These are phyloP conservation scores for Sandelia bainsii DNA, from an alignment of 2,797 vertebrate genomes.

Conservation along the genomic window DNA sequence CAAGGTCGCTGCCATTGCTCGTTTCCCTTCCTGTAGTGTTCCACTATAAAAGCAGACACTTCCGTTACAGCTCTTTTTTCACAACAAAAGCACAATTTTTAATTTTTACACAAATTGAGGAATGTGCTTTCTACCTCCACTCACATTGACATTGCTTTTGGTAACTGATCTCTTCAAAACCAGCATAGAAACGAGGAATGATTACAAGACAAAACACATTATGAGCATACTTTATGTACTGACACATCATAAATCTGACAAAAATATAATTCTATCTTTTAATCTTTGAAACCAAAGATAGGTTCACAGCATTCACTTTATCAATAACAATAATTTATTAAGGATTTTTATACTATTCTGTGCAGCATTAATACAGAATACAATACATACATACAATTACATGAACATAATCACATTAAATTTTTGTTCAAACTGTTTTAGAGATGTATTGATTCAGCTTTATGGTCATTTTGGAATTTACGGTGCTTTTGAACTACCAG, in stretches of 20 bases:
- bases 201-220: background rate
- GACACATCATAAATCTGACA: too few species aligned
- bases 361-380: conserved; percentile 4
- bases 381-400: too few species aligned
- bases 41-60: background rate
- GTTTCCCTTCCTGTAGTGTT: background rate
- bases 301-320: too few species aligned
- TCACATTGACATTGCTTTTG: too few species aligned
- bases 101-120: too few species aligned
- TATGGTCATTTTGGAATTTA: background rate
- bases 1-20: conserved; percentile 79
- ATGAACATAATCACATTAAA: too few species aligned
- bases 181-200: background rate
- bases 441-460: background rate
- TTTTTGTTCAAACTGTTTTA: background rate
- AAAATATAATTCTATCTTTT: background rate
- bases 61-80: conserved; percentile 35
- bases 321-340: too few species aligned
- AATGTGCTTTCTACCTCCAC: too few species aligned
- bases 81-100: conserved; percentile 54
- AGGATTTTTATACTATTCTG: too few species aligned
- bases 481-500: background rate
- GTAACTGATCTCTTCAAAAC: too few species aligned
- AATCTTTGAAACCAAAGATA: background rate
- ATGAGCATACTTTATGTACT: too few species aligned